Percentiles rank a stretch among this genome's conserved stretches.
Evolutionary conservation across 92 coral and sea anemone genomes (phyloP).

Genomic region (Zoanthus solanderi): DNA sequence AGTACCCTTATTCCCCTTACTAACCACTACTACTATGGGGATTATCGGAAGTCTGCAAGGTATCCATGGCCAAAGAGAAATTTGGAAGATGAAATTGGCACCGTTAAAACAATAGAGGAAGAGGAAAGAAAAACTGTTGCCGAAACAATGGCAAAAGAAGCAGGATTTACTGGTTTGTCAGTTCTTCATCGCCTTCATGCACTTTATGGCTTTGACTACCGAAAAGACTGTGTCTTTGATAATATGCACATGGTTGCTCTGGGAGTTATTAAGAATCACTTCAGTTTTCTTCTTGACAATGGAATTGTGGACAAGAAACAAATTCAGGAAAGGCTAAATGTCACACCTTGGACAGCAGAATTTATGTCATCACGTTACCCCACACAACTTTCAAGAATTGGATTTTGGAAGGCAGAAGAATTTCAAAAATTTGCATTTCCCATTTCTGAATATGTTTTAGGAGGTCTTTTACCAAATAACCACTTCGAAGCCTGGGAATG

Average conservation of each 20-base stretch:
- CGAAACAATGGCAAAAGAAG: conserved; percentile 54
- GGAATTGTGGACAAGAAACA: conserved; percentile 35
- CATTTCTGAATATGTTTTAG: conserved; percentile 48
- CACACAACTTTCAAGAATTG: conserved; percentile 44
- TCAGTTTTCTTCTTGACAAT: conserved; percentile 30
- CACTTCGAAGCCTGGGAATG: conserved; percentile 54
- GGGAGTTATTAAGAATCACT: conserved; percentile 46
- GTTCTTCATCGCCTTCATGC: conserved; percentile 55
- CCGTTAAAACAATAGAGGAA: conserved; percentile 53
- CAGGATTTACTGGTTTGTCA: conserved; percentile 62
- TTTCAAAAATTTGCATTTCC: conserved; percentile 52
- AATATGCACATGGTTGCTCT: conserved; percentile 60
- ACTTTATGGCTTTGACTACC: conserved; percentile 57
- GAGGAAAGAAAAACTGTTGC: conserved; percentile 52
- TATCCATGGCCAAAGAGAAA: conserved; percentile 65
- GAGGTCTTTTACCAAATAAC: conserved; percentile 49
- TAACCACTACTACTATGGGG: conserved; percentile 67
- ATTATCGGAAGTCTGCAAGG: conserved; percentile 52
- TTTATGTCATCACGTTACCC: conserved; percentile 11
- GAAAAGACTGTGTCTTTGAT: conserved; percentile 58
- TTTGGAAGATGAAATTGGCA: conserved; percentile 51
- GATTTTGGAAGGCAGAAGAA: conserved; percentile 64
- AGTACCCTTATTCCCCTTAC: not conserved
- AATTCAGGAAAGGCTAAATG: conserved; percentile 35
- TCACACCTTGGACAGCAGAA: conserved; percentile 49